Base-by-base conservation (phyloP, 2,113 vertebrate genomes). In the Oxyura jamaicensis region DNA sequence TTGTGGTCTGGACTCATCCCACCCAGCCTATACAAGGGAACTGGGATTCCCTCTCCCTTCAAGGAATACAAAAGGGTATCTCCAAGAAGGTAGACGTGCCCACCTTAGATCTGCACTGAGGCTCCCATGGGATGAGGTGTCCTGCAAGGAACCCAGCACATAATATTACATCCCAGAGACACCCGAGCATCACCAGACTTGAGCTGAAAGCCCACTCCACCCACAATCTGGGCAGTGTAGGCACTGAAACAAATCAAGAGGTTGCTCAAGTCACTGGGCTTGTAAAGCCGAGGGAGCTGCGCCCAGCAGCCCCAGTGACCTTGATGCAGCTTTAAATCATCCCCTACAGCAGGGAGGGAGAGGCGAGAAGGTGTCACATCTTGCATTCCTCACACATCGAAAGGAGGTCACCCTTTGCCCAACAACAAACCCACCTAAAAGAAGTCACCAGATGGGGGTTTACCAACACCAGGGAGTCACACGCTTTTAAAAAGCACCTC, bases 141-240 rank as follows among this genome's bases (percentile, higher is more conserved):
- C n/a, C 59, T 28, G 17, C 0, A 0, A 46, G 76, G 59, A 93
- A 22, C 19, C 36, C 83, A 67, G 29, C 13, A 46, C 6, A 33
- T 20, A 17, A 14, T 23, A 21, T 9, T n/a, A 42, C 42, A 67
- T 10, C 65, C 42, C 11, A 41, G 17, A 78, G 1, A 0, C 10
- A 14, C 4, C 59, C 46, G 18, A 86, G 50, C 76, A 74, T 17
- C 67, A 13, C 55, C 35, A 15, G 15, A 36, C 6, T 8, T 6
- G 2, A 39, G 42, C 26, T 39, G 50, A 56, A 83, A 50, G 8
- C 33, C 53, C 36, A 20, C 75, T 41, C 60, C 56, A 53, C 22
- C 56, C 60, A 14, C 58, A 52, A 15, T 0, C 29, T n/a, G 56
- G 48, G 10, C 6, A 5, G 39, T 5, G 4, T 0, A 46, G 3